Conservation (phyloP, 1,140 invertebrate genomes). For the Centruroides vittatus region DNA sequence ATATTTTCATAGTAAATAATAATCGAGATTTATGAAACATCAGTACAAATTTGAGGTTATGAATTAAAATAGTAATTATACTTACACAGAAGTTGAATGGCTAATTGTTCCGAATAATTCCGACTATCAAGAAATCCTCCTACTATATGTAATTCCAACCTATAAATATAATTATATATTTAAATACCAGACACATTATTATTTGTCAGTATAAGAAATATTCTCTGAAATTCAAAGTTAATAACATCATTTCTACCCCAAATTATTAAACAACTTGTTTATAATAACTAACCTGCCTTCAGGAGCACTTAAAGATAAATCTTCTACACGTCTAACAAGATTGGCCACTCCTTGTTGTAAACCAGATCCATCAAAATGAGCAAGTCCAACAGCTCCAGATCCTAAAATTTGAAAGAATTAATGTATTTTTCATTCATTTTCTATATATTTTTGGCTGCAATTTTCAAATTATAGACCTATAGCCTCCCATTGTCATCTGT, state of each 20-base stretch:
- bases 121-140: constrained; percentile 75
- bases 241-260: no score
- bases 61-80: constrained; percentile 15
- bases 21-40: no score
- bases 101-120: constrained; percentile 72
- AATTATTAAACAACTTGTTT: neutral
- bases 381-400: constrained; percentile 68
- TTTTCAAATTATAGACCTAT: no score
- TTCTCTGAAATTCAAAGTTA: no score
- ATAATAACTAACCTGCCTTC: constrained; percentile 38
- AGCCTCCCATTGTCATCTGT: no score
- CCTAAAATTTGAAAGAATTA: constrained; percentile 35
- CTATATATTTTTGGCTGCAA: no score
- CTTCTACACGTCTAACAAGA: constrained; percentile 66
- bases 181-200: no score
- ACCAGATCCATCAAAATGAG: constrained; percentile 76
- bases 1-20: no score
- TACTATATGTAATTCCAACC: constrained; percentile 67
- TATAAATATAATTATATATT: neutral
- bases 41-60: no score
- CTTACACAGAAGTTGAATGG: constrained; percentile 79
- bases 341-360: constrained; percentile 54
- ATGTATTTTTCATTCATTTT: no score
- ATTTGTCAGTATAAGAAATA: no score
- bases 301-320: constrained; percentile 63